Conservation (phyloP, 2,797 vertebrate species). For the Merluccius polli region DNA sequence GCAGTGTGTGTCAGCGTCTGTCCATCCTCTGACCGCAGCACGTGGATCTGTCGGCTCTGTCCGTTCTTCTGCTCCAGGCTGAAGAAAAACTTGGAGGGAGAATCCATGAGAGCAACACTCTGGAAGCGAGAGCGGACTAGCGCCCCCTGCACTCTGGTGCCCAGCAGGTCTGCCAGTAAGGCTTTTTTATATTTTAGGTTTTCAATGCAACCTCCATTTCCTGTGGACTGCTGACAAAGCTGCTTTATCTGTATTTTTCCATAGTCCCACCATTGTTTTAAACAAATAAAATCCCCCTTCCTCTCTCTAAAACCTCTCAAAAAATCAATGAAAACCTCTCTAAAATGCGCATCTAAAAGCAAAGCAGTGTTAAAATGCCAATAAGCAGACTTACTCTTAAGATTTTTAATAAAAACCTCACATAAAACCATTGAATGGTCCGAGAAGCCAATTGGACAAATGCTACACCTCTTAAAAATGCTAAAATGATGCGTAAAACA, state of each 20-base stretch:
- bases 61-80: neutral
- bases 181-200: constrained; percentile 13
- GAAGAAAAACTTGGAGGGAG: too few relatives aligned
- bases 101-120: neutral
- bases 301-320: neutral
- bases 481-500: too few relatives aligned
- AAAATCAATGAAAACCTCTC: too few relatives aligned
- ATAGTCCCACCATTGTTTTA: too few relatives aligned
- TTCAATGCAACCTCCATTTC: constrained; percentile 6
- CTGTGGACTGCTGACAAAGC: too few relatives aligned
- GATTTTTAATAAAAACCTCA: constrained; percentile 3
- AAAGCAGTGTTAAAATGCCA: too few relatives aligned
- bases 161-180: constrained; percentile 4
- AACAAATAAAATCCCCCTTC: neutral
- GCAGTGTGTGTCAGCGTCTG: neutral
- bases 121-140: neutral
- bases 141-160: neutral
- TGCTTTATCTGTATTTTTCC: too few relatives aligned
- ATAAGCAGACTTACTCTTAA: neutral
- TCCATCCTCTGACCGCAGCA: neutral
- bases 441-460: too few relatives aligned
- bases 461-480: neutral
- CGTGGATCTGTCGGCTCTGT: neutral
- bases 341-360: too few relatives aligned
- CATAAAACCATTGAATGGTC: too few relatives aligned